Evolutionary conservation across 2,113 vertebrate genomes (phyloP), one percentile per base, ranked within the genome.

Genomic region (Probosciger aterrimus): DNA sequence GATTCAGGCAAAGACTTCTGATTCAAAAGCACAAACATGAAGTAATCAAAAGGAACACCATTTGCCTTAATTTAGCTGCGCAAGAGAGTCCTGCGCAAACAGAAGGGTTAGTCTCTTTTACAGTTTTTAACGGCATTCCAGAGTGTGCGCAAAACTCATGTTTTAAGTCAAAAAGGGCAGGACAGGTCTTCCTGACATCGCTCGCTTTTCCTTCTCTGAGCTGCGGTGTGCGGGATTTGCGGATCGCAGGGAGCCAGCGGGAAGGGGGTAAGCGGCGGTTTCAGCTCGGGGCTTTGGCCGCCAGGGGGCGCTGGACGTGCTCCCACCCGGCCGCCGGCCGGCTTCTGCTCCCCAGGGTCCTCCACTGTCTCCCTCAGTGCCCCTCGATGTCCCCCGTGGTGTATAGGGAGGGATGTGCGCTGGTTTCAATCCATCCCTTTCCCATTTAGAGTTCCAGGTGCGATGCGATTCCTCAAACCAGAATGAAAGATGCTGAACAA

Each of bases 101-200:
- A 35, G 33, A 59, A 59, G 57, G 22, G n/a, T 22, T 14, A 8
- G 10, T 5, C 2, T 11, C n/a, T 60, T 30, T 19, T n/a, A 23
- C 33, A 11, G 3, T 9, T 30, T 37, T 10, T 13, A 25, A 15
- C 39, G 25, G 4, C n/a, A 4, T 31, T 85, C 69, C 14, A 6
- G 50, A 23, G 22, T 0, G 20, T 5, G 19, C 10, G 6, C 28
- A 30, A 33, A 55, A 19, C 23, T 47, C 14, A 2, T 1, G 6
- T 12, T 86, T 49, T 57, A 31, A 27, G 15, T 27, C 5, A 18
- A 8, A 70, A 31, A 16, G 10, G 57, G 57, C 57, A 35, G 57
- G 57, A 15, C 33, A n/a, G 57, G 57, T 59, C 14, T 35, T 23
- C n/a, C 14, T 20, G 9, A 59, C 57, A 16, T 35, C 20, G 20